These are phyloP conservation scores for Hetaerina titia DNA, from an alignment of 2,888 invertebrate genomes.

Conservation along the genomic window DNA sequence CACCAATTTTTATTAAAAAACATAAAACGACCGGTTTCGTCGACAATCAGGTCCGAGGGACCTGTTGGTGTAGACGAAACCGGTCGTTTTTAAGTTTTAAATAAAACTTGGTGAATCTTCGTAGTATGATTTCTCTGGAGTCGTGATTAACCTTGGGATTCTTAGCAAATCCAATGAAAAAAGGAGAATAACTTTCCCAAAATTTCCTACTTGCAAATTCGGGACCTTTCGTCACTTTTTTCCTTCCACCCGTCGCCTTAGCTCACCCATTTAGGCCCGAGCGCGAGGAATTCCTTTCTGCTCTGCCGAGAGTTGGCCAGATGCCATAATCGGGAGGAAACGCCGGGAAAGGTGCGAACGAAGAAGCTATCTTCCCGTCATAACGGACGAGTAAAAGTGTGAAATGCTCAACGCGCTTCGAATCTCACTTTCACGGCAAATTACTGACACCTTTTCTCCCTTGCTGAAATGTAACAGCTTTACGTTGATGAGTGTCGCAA, in stretches of 20 bases:
- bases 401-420: not conserved
- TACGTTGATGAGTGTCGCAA: too few relatives aligned
- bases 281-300: not conserved
- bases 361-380: not conserved
- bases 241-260: not conserved
- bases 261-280: not conserved
- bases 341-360: not conserved
- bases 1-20: too few relatives aligned
- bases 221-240: not conserved
- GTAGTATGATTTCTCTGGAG: too few relatives aligned
- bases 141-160: constrained; percentile 1
- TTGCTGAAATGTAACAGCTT: too few relatives aligned
- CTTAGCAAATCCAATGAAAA: not conserved
- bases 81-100: too few relatives aligned
- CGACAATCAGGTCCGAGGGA: too few relatives aligned
- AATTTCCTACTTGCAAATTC: not conserved
- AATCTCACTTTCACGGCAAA: not conserved
- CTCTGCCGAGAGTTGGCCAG: not conserved
- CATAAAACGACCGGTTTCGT: too few relatives aligned
- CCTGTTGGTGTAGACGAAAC: too few relatives aligned
- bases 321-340: constrained; percentile 7
- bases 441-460: not conserved
- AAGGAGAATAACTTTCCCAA: not conserved
- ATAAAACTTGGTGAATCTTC: too few relatives aligned
- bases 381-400: not conserved